Base-by-base conservation (phyloP, 2,113 vertebrate species). In the rabbit (Oryctolagus cuniculus) region DNA sequence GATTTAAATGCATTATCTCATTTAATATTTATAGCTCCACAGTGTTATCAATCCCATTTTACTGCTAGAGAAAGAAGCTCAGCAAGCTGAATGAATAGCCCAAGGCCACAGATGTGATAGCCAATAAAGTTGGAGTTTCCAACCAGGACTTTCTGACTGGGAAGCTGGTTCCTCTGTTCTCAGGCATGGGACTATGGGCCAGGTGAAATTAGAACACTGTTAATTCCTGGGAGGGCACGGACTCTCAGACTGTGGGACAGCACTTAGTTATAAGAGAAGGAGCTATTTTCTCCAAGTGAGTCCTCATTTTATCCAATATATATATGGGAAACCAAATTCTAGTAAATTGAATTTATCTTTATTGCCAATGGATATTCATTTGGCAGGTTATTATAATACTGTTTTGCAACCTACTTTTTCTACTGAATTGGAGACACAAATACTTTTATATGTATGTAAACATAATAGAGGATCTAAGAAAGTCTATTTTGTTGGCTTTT, bases 11-110 rank as follows among this genome's bases (percentile, higher is more conserved):
- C 24, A 63, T 79, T 34, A 53, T 61, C 24, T 93, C 70, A 87
- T 91, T 90, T 82, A 85, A 90, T 82, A 94, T 85, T 89, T 87
- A 92, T 58, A 96, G 81, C 1, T 70, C 53, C 10, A n/a, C 29
- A 27, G 10, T 55, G 69, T 66, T 80, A 78, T 29, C 36, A 81
- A 61, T 78, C 67, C 53, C 73, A 67, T 89, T 95, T 85, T 93
- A 78, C 34, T 85, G 81, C 44, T 75, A 22, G 72, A 87, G 66
- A 92, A 92, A 86, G 87, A 94, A 93, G 77, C 5, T 61, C 31
- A 77, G 55, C 3, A 7, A 90, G 29, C 25, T 27, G 12, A 82
- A n/a, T 24, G 69, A 90, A 81, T 7, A 81, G 84, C 25, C 61
- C 55, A 84, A 55, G 66, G n/a, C 17, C 74, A 67, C 5, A 72